Evolutionary conservation across 2,888 invertebrate species (phyloP).

Genomic region (Lepas anatifera): DNA sequence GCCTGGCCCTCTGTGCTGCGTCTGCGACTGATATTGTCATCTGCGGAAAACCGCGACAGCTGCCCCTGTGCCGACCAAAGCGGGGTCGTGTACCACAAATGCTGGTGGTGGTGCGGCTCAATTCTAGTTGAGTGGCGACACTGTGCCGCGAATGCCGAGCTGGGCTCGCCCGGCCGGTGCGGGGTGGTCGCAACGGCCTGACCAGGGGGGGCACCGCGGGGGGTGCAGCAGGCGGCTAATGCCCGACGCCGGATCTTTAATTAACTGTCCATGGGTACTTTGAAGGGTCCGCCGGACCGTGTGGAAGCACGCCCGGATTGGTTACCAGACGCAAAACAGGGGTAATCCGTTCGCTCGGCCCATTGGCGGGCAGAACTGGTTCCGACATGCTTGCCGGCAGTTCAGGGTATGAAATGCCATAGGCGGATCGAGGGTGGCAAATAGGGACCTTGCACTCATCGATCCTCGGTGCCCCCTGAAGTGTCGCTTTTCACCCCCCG

Average conservation of each 20-base stretch:
- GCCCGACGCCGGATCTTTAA: not conserved
- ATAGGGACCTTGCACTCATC: too few relatives aligned
- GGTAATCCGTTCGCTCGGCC: not conserved
- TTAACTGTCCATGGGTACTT: not conserved
- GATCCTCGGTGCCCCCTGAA: too few relatives aligned
- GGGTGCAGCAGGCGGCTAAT: not conserved
- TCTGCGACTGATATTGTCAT: not conserved
- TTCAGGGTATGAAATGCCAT: too few relatives aligned
- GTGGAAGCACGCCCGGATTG: not conserved
- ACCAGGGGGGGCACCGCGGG: not conserved
- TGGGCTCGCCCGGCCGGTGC: not conserved
- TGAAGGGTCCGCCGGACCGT: not conserved
- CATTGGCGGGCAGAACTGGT: too few relatives aligned
- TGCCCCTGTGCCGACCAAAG: not conserved
- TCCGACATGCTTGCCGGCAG: too few relatives aligned
- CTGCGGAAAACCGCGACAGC: not conserved
- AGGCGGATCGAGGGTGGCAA: too few relatives aligned
- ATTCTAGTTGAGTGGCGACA: not conserved
- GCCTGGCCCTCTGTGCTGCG: not conserved
- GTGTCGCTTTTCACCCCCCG: too few relatives aligned
- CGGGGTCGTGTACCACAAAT: too few relatives aligned
- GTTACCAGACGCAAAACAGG: not conserved
- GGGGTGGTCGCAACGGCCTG: not conserved
- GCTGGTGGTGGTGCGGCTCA: not conserved
- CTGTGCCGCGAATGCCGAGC: not conserved